Base-by-base conservation (phyloP, 1,140 invertebrate species). In the Eumaeus atala region DNA sequence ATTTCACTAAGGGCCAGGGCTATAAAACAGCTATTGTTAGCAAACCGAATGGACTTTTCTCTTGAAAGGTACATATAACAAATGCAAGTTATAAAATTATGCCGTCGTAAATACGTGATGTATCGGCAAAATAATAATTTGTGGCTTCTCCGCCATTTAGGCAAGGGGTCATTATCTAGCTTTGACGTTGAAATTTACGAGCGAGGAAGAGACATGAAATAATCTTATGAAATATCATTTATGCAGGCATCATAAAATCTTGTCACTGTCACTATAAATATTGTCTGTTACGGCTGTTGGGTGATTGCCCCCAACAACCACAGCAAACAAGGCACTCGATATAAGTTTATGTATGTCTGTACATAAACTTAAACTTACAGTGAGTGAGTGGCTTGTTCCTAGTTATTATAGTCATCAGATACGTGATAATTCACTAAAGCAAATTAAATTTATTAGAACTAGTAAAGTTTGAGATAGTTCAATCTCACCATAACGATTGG, bases 241-340 rank as follows among this genome's bases (percentile, higher is more conserved):
- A 44, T 16, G 16, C 16, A 28, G 40, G 40, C 40, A 16, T 44
- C 40, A 16, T 44, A 44, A 44, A 44, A 44, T 44, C 21, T 28
- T 44, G 40, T 44, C 17, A 9, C 12, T 44, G 17, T 44, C 12
- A 44, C 40, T 16, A 44, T 44, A 44, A 44, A 44, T 44, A 44
- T 44, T 44, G 40, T 16, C 16, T 16, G 16, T 44, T 44, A 44
- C 16, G 40, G 17, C 12, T 44, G 14, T 44, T 14, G 21, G n/a
- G 40, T 44, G 40, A 28, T 28, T 28, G 21, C 21, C 2, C 21
- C 21, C 21, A 28, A 2, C 21, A 28, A 6, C n/a, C n/a, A n/a
- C 21, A 28, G 21, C 21, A 28, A 28, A 28, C 21, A 28, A 28
- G 21, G 6, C 21, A 6, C 21, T 28, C 21, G 6, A 28, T 28